Conservation (phyloP, 1,140 invertebrate genomes). For the Wiebesia pumilae region DNA sequence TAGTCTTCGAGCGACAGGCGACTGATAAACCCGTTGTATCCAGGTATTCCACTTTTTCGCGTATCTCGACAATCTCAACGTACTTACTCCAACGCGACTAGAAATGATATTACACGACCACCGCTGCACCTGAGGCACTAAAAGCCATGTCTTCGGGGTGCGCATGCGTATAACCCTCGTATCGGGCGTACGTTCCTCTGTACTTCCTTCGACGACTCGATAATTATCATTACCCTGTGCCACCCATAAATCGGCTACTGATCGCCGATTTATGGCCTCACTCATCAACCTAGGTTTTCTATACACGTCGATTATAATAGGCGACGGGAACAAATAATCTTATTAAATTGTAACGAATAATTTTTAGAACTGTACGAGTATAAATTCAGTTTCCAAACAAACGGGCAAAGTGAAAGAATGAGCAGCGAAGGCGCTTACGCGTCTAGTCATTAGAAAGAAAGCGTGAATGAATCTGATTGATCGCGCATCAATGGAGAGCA, state of each 20-base stretch:
- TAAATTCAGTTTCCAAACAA: no score
- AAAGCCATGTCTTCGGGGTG: constrained; percentile 63
- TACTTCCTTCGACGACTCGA: not conserved
- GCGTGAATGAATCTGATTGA: constrained; percentile 73
- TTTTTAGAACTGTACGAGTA: no score
- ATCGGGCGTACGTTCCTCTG: not conserved
- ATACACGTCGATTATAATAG: no score
- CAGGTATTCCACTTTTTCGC: not conserved
- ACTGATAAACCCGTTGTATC: not conserved
- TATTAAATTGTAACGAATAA: no score
- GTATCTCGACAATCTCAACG: not conserved
- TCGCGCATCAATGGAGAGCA: constrained; percentile 70
- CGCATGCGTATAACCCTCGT: not conserved
- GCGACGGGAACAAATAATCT: no score
- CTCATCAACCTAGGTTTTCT: no score
- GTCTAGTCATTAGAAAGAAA: constrained; percentile 15
- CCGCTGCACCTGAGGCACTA: constrained; percentile 72
- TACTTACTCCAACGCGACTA: no score
- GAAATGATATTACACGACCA: constrained; percentile 33
- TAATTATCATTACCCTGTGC: not conserved
- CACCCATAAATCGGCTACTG: not conserved
- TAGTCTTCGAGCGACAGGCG: not conserved
- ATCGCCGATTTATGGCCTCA: not conserved
- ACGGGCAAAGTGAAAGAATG: not conserved
- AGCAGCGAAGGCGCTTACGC: not conserved